Percentiles rank a stretch among this genome's conserved stretches.
Evolutionary conservation across 2,797 vertebrate genomes (phyloP).

Genomic region (Carcharodon carcharias): DNA sequence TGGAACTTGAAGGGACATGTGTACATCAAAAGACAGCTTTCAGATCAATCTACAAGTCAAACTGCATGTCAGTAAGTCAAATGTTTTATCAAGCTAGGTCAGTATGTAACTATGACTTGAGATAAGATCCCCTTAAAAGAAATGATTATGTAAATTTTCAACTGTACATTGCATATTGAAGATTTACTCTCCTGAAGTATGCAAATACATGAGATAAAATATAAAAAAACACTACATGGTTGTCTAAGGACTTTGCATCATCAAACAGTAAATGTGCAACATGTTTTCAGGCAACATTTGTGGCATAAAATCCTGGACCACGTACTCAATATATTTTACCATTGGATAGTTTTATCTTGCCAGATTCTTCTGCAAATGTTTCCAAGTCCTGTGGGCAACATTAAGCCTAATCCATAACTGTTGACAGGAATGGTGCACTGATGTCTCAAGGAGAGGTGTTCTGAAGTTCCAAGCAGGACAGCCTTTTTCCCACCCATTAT

Average conservation of each 20-base stretch:
- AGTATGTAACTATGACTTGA: not conserved
- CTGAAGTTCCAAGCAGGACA: not conserved
- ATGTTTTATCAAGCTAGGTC: not conserved
- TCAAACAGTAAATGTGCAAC: not conserved
- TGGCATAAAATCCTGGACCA: not conserved
- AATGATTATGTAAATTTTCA: not conserved
- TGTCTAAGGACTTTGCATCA: not conserved
- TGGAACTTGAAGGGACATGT: not conserved
- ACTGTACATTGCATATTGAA: not conserved
- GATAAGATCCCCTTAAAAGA: not conserved
- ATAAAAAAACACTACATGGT: not conserved
- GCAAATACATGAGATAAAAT: not conserved
- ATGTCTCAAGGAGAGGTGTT: not conserved
- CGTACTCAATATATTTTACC: not conserved
- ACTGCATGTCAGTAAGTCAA: not conserved
- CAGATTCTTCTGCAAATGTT: not conserved
- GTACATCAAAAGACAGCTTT: not conserved
- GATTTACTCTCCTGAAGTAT: not conserved
- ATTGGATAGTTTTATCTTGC: not conserved
- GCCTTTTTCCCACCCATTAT: not conserved
- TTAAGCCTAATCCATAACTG: not conserved
- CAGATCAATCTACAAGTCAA: not conserved
- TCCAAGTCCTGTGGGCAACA: not conserved
- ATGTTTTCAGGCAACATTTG: not conserved
- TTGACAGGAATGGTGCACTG: not conserved